Evolutionary conservation across 2,113 vertebrate genomes (phyloP).

Genomic region (Gallinago media): DNA sequence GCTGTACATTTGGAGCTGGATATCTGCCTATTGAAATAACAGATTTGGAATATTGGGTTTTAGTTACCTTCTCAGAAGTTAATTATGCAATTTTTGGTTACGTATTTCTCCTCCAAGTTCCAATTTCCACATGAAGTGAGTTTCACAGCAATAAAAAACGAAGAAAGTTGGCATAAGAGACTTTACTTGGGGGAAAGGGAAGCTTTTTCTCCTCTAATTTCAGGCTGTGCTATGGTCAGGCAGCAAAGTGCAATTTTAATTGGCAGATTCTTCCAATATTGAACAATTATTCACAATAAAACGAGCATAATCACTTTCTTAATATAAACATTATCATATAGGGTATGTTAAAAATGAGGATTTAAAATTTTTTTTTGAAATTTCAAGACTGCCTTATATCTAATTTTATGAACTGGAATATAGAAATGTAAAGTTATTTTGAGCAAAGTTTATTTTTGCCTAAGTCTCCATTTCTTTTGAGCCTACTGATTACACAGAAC

Average conservation of each 20-base stretch:
- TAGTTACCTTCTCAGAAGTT: not conserved
- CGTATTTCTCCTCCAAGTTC: not conserved
- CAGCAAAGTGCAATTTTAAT: not conserved
- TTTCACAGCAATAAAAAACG: not conserved
- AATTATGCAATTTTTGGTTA: not conserved
- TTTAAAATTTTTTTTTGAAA: not conserved
- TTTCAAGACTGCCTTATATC: not conserved
- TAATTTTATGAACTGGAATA: not conserved
- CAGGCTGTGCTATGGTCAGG: not conserved
- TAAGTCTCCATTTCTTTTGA: not conserved
- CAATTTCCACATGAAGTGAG: not conserved
- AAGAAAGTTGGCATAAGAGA: not conserved
- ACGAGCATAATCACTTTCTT: not conserved
- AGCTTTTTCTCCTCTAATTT: not conserved
- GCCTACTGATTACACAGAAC: not conserved
- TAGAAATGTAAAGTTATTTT: not conserved
- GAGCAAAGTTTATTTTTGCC: not conserved
- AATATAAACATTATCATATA: not conserved
- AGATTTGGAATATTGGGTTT: not conserved
- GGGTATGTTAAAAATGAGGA: not conserved
- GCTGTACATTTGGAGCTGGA: conserved; percentile 51
- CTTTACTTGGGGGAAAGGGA: fast-evolving
- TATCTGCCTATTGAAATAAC: conserved; percentile 66
- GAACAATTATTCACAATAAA: not conserved
- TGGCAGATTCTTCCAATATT: not conserved